Evolutionary conservation across 2,113 vertebrate species (phyloP), one percentile per base, ranked within the genome.

Genomic region (Synchiropus splendidus): DNA sequence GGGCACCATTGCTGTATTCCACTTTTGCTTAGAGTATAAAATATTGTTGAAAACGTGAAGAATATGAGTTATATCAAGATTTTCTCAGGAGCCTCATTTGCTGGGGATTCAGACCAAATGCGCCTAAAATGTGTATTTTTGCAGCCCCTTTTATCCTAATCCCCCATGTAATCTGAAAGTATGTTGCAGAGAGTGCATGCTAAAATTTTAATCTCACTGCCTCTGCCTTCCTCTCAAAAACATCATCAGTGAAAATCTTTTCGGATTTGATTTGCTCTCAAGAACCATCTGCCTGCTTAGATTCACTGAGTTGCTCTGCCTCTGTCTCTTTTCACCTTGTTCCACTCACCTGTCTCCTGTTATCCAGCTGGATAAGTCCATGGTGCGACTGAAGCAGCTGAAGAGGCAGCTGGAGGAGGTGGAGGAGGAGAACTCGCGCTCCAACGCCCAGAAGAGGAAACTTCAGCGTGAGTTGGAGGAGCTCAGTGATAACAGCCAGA

Each of bases 371-470:
- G 83, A 88, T 50, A 86, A 86, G 72, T 91, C 89, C 0, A 92
- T 91, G 75, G 54, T 64, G 5, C 67, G 75, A 2, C 62, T 98
- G 83, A 92, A 92, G 80, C 95, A 99, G 83, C 85, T 99, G 75
- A 99, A 99, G 72, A 79, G 92, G 44, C 94, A 99, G 80, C 84
- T 98, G 41, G 95, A 99, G 72, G 95, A 99, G 61, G 91, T 93
- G 0, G 95, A 99, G 50, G 95, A 99, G 75, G 95, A 99, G 72
- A 91, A 92, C 52, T 94, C 95, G 16, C 78, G 94, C 67, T 88
- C 90, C 71, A 98, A 94, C 0, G 94, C 95, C 2, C 89, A 90
- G 51, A 89, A 88, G 34, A 82, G 95, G 79, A 99, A 98, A 70
- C 86, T 99, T 35, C 93, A 96, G 75, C 79, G 95, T 0, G 95